Conservation (phyloP, 2,888 invertebrate genomes). For the Nemoura dubitans region DNA sequence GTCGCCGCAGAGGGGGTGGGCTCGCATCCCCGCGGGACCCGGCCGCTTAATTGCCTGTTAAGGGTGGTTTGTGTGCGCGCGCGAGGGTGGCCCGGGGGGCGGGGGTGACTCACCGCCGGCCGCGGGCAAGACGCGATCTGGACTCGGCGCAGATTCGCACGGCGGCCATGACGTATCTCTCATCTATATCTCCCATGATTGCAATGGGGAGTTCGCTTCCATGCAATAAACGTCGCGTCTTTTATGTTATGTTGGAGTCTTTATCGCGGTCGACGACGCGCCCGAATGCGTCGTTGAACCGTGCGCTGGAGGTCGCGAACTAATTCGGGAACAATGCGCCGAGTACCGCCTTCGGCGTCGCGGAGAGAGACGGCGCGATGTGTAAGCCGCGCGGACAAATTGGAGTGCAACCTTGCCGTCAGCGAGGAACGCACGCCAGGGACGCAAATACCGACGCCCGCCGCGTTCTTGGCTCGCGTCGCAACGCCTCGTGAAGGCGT, state of each 20-base stretch:
- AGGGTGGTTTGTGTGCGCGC: slow-evolving; percentile 7
- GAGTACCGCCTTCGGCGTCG: background rate
- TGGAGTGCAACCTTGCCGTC: background rate
- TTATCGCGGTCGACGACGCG: too few relatives aligned
- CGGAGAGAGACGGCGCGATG: too few relatives aligned
- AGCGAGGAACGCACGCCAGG: background rate
- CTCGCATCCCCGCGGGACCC: background rate
- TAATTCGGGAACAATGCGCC: background rate
- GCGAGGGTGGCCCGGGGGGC: background rate
- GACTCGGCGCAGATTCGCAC: too few relatives aligned
- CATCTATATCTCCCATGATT: too few relatives aligned
- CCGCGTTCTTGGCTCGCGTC: background rate
- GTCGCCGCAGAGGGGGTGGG: background rate
- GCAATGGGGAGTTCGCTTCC: too few relatives aligned
- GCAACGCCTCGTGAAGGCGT: background rate
- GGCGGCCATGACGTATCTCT: too few relatives aligned
- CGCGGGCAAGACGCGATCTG: background rate
- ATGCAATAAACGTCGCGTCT: too few relatives aligned
- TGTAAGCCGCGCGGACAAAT: background rate
- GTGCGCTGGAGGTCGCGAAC: background rate
- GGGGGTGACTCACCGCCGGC: background rate
- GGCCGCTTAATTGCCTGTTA: background rate
- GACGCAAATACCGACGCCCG: background rate
- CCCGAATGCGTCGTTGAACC: background rate
- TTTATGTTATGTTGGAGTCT: too few relatives aligned